These are phyloP conservation scores for Crocidura indochinensis DNA, from an alignment of 2,797 vertebrate genomes.

Conservation along the genomic window DNA sequence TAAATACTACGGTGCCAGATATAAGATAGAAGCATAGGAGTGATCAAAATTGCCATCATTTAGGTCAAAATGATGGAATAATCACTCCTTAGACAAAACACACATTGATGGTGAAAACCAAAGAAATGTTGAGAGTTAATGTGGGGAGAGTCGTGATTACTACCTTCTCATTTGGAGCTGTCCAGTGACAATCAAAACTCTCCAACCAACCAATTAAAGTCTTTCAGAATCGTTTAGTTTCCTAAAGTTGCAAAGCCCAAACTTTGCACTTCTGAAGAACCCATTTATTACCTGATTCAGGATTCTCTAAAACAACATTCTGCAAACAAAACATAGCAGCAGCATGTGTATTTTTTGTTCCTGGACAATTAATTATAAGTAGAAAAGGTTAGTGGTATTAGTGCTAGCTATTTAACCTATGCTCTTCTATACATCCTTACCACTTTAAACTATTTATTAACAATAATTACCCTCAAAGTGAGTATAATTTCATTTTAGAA, in stretches of 20 bases:
- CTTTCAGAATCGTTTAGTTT: not conserved
- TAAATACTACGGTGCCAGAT: not conserved
- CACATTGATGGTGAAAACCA: not conserved
- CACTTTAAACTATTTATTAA: constrained; percentile 42
- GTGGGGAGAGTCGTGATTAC: not conserved
- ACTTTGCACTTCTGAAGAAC: not conserved
- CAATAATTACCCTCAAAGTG: constrained; percentile 20
- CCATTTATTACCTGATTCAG: not conserved
- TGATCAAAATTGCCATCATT: not conserved
- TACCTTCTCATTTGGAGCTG: not conserved
- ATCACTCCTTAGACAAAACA: not conserved
- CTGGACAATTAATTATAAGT: constrained; percentile 3
- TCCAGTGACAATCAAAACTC: not conserved
- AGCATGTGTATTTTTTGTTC: not conserved
- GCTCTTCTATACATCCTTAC: not conserved
- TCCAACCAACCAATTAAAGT: not conserved
- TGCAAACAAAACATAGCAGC: constrained; percentile 13
- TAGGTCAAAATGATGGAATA: not conserved
- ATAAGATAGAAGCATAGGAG: not conserved
- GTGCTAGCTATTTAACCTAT: constrained; percentile 50
- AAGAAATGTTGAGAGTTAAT: not conserved
- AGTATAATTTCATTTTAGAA: constrained; percentile 58
- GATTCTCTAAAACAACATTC: not conserved
- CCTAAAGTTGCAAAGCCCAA: constrained; percentile 6
- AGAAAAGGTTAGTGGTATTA: constrained; percentile 44